Evolutionary conservation across 2,888 invertebrate genomes (phyloP).

Genomic region (Caenorhabditis imperialis): DNA sequence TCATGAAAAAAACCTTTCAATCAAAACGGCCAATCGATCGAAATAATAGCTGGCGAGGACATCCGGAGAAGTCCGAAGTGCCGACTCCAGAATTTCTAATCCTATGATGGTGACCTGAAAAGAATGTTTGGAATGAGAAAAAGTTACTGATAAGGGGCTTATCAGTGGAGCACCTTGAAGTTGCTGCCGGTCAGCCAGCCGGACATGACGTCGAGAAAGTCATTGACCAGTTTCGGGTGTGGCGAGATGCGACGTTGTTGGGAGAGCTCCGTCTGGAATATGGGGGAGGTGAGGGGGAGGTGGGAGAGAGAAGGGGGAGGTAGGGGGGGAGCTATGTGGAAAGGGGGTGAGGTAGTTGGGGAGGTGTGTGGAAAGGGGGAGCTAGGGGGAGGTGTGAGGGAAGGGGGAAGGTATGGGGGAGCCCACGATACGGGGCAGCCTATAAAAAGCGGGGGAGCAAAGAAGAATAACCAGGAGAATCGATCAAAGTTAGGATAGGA

Average conservation of each 20-base stretch:
- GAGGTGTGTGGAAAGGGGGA: too few species aligned
- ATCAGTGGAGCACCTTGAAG: slow-evolving; percentile 53
- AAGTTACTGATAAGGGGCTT: slow-evolving; percentile 15
- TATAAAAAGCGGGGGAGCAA: too few species aligned
- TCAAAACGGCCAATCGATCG: slow-evolving; percentile 32
- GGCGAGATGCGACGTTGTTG: slow-evolving; percentile 50
- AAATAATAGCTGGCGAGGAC: slow-evolving; percentile 52
- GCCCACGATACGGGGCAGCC: too few species aligned
- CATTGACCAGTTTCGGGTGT: slow-evolving; percentile 52
- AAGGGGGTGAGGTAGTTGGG: too few species aligned
- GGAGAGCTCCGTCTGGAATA: slow-evolving; percentile 38
- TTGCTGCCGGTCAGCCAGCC: slow-evolving; percentile 54
- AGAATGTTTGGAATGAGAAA: not conserved
- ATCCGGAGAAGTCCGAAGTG: slow-evolving; percentile 32
- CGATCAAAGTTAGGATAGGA: too few species aligned
- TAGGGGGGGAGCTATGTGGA: too few species aligned
- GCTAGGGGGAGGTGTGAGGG: too few species aligned
- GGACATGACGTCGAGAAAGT: slow-evolving; percentile 52
- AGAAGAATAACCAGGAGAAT: too few species aligned
- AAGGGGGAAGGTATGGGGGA: too few species aligned
- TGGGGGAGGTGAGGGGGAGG: too few species aligned
- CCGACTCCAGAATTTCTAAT: slow-evolving; percentile 42
- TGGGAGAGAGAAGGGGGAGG: too few species aligned
- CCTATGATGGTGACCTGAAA: slow-evolving; percentile 44
- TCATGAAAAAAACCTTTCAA: slow-evolving; percentile 27